phyloP scores from a whole-genome alignment of 37 sponge, comb jelly and placozoan genomes.

The Theonella swinhoei region DNA sequence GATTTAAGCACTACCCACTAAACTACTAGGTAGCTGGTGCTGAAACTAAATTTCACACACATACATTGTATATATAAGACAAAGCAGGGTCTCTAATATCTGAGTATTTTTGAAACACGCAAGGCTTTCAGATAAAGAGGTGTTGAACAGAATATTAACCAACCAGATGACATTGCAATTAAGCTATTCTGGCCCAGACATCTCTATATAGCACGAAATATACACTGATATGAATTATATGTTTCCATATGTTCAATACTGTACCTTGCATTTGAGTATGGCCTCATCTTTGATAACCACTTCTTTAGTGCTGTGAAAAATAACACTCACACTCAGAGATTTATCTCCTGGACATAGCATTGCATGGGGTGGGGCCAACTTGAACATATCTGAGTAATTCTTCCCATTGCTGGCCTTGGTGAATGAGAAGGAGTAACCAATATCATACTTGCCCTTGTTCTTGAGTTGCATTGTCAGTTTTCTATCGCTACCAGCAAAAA shows the following conservation, averaged over 20 bases:
- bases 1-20: too few species aligned
- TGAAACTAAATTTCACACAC: too few species aligned
- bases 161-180: too few species aligned
- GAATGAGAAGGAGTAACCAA: constrained; percentile 51
- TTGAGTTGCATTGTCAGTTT: constrained; percentile 84
- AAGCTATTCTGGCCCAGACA: too few species aligned
- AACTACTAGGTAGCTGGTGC: too few species aligned
- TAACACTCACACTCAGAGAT: constrained; percentile 70
- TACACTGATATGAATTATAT: too few species aligned
- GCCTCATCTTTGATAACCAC: constrained; percentile 81
- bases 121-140: too few species aligned
- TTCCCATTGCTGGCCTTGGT: constrained; percentile 2
- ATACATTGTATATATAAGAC: background rate
- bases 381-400: constrained; percentile 69
- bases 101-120: too few species aligned
- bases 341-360: constrained; percentile 90
- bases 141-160: too few species aligned
- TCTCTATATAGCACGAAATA: too few species aligned
- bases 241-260: background rate
- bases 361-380: constrained; percentile 68
- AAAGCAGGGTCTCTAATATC: too few species aligned
- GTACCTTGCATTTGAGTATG: constrained; percentile 86
- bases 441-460: constrained; percentile 96
- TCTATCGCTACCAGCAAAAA: constrained; percentile 82
- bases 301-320: constrained; percentile 81